These are phyloP conservation scores for Neuroscelio doddi DNA, from an alignment of 2,888 invertebrate genomes.

Conservation along the genomic window DNA sequence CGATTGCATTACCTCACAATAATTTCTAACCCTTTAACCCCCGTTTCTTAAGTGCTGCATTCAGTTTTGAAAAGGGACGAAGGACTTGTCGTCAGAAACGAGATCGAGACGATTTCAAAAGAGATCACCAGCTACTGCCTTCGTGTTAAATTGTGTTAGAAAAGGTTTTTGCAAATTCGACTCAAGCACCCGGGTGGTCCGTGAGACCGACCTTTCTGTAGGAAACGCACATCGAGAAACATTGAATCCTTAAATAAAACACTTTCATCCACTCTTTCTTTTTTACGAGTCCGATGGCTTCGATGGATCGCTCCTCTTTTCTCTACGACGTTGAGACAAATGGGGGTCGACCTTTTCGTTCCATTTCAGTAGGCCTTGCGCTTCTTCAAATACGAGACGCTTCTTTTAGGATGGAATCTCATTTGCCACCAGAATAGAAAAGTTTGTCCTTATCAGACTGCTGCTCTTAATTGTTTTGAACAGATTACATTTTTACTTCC, in stretches of 20 bases:
- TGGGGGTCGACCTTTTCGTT: slow-evolving; percentile 24
- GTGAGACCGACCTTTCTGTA: too few relatives aligned
- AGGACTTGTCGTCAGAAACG: too few relatives aligned
- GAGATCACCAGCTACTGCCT: too few relatives aligned
- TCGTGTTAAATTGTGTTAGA: too few relatives aligned
- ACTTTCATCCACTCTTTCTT: slow-evolving; percentile 33
- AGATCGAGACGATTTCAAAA: too few relatives aligned
- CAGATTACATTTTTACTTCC: too few relatives aligned
- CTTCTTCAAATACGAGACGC: slow-evolving; percentile 4
- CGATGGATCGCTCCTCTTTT: slow-evolving; percentile 45
- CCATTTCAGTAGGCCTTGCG: slow-evolving; percentile 13
- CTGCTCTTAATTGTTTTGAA: too few relatives aligned
- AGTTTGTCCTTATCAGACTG: not conserved
- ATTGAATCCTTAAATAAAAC: slow-evolving; percentile 50
- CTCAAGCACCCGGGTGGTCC: too few relatives aligned
- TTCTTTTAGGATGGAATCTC: not conserved
- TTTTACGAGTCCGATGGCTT: slow-evolving; percentile 37
- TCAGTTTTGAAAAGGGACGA: too few relatives aligned
- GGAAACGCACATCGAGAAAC: slow-evolving; percentile 17
- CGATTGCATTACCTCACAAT: slow-evolving; percentile 10
- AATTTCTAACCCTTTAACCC: slow-evolving; percentile 1
- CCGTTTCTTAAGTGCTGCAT: not conserved
- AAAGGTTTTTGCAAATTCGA: too few relatives aligned
- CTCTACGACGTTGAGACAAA: slow-evolving; percentile 38
- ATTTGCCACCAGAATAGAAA: not conserved